Evolutionary conservation across 2,113 vertebrate genomes (phyloP), one percentile per base, ranked within the genome.

Genomic region (Silurus asotus): DNA sequence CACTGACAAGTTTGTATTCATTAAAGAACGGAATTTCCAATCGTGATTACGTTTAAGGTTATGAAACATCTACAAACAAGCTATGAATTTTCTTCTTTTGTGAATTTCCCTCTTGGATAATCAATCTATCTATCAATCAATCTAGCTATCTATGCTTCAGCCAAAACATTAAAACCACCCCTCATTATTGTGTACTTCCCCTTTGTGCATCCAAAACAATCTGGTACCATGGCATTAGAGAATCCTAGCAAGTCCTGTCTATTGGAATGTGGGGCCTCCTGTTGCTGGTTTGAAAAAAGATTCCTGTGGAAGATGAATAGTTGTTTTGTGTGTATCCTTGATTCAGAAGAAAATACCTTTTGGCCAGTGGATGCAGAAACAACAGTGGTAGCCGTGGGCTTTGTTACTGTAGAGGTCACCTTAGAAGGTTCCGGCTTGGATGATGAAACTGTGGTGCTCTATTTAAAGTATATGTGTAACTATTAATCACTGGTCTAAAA

Each of bases 351-450:
- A 23, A 87, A 88, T 93, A 92, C 91, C 90, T 91, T 89, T 67
- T 72, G 77, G 82, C 75, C 88, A 65, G 87, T 81, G 48, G 84
- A 86, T 85, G 65, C 88, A 89, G 84, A 74, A 1, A 84, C 72
- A 53, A 23, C 53, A 59, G 77, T 83, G 3, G 84, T 65, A 62
- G 90, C 87, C 37, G 86, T 82, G 55, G 91, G 78, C 76, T 90
- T 89, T 28, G 79, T 25, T 53, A 81, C 91, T 78, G 79, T 76
- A 23, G 88, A 83, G 83, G 90, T 91, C 62, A 56, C 87, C 84
- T 94, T 92, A 82, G 80, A 70, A 64, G 76, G 82, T 20, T 91
- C 91, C 64, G 76, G 83, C 90, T 90, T 93, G 89, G 92, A 88
- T 14, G 88, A 56, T 15, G 67, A 49, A 80, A 82, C 6, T 9